Evolutionary conservation across 2,113 vertebrate genomes (phyloP).

Genomic region (Prinia subflava): DNA sequence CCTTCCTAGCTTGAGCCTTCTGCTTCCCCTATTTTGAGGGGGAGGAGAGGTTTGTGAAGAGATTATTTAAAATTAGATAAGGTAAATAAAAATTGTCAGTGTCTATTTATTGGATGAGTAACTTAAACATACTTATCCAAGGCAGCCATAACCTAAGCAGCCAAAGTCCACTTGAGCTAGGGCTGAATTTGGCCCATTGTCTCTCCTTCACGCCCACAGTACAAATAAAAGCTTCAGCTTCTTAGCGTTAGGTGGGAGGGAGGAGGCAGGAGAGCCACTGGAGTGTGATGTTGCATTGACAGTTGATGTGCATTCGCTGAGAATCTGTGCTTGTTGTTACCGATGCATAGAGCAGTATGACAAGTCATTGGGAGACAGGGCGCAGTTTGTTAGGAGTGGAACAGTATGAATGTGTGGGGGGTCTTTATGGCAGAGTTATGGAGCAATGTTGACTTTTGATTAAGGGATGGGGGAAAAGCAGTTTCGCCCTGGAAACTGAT

Average conservation of each 20-base stretch:
- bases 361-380: background rate
- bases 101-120: background rate
- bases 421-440: background rate
- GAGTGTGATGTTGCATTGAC: background rate
- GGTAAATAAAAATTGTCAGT: background rate
- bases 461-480: background rate
- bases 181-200: background rate
- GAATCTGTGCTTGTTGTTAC: background rate
- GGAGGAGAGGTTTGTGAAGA: background rate
- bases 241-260: background rate
- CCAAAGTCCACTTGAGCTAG: background rate
- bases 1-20: background rate
- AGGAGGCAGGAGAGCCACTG: slow-evolving; percentile 3
- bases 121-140: background rate
- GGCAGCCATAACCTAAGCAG: background rate
- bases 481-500: background rate
- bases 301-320: slow-evolving; percentile 5
- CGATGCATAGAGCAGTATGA: background rate
- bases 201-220: background rate
- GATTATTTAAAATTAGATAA: background rate
- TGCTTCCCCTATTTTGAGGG: background rate
- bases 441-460: background rate
- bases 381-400: background rate
- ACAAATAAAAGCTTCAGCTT: slow-evolving; percentile 2
- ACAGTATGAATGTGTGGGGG: background rate